phyloP scores from a whole-genome alignment of 2,797 vertebrate genomes.

The Acridotheres tristis region DNA sequence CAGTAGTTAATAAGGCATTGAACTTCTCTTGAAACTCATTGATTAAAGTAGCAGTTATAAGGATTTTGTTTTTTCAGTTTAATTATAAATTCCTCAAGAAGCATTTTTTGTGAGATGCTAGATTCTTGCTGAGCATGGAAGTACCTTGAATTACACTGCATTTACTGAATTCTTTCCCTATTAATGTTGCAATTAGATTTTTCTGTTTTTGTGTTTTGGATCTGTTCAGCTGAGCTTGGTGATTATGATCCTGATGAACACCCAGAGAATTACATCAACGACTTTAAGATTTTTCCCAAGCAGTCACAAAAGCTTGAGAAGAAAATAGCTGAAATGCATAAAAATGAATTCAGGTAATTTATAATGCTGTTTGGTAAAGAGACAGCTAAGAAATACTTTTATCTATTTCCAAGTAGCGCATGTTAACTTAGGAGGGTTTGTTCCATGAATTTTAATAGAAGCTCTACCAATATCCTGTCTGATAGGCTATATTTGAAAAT shows the following conservation, averaged over 20 bases:
- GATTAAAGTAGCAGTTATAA: background rate
- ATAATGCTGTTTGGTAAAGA: background rate
- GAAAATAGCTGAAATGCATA: conserved; percentile 96
- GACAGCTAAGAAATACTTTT: background rate
- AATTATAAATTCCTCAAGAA: background rate
- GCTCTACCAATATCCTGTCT: background rate
- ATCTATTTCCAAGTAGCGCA: background rate
- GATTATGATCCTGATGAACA: conserved; percentile 95
- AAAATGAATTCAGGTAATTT: conserved; percentile 91
- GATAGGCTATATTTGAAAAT: background rate
- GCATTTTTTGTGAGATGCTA: background rate
- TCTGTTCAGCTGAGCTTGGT: conserved; percentile 88
- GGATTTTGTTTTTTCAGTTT: background rate
- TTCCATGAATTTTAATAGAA: background rate
- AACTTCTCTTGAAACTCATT: background rate
- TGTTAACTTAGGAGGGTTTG: background rate
- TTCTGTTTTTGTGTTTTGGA: conserved; percentile 30
- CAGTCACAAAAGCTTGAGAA: conserved; percentile 95
- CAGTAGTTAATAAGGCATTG: background rate
- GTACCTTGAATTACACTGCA: background rate
- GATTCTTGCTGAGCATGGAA: background rate
- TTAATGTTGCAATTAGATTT: background rate
- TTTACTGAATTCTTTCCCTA: background rate
- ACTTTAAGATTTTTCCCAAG: conserved; percentile 97
- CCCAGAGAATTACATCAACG: conserved; percentile 90